Percentiles rank a stretch among this genome's conserved stretches.
Evolutionary conservation across 2,113 vertebrate species (phyloP).

Genomic region (Saccopteryx leptura): DNA sequence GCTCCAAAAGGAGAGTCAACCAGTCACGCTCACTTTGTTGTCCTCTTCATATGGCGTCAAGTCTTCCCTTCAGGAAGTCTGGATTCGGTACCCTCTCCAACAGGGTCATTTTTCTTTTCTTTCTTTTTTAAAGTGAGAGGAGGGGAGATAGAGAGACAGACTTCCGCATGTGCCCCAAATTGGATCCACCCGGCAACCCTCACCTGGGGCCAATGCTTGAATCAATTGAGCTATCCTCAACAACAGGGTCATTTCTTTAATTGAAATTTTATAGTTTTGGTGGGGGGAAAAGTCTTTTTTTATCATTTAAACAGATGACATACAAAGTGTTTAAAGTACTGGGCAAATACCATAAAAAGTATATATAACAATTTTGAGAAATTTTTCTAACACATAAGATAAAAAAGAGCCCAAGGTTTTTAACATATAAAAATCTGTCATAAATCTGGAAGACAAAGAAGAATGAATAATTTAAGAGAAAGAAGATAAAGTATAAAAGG

Average conservation of each 20-base stretch:
- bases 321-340: neutral
- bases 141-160: no score
- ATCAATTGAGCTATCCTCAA: no score
- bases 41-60: neutral
- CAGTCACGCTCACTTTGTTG: accelerated
- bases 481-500: neutral
- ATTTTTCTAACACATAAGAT: neutral
- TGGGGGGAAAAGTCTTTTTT: neutral
- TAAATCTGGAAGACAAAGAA: neutral
- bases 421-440: neutral
- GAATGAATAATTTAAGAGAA: neutral
- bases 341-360: neutral
- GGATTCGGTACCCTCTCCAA: neutral
- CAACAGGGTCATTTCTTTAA: neutral
- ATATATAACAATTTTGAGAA: slow-evolving; percentile 9
- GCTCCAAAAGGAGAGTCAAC: neutral
- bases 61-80: neutral
- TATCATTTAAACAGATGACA: neutral
- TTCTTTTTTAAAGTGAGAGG: no score
- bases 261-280: neutral
- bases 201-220: no score
- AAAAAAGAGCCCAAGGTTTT: neutral
- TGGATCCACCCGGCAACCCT: no score
- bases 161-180: no score
- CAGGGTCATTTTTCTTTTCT: neutral